Percentiles rank a stretch among this genome's conserved stretches.
phyloP scores from a whole-genome alignment of 2,113 vertebrate species.

The Pipra filicauda region DNA sequence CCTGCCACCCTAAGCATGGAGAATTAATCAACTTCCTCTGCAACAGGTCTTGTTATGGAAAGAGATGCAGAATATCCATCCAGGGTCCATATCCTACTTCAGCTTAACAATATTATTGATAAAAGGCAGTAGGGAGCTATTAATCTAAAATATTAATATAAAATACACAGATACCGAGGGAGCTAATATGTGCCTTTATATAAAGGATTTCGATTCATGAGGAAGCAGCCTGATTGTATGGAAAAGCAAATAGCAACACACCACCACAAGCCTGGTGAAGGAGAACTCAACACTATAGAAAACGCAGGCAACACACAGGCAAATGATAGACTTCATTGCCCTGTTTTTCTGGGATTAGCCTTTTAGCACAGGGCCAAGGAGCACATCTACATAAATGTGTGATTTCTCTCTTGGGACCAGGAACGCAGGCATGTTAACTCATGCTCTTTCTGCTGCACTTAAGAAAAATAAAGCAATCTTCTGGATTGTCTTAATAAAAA shows the following conservation, averaged over 20 bases:
- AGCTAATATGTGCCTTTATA: not conserved
- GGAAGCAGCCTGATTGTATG: not conserved
- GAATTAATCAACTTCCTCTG: not conserved
- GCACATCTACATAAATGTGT: not conserved
- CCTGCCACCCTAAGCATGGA: not conserved
- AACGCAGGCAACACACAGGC: not conserved
- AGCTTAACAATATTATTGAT: not conserved
- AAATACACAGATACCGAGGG: not conserved
- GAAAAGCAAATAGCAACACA: not conserved
- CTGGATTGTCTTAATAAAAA: not conserved
- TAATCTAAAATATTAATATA: not conserved
- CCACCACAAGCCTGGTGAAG: not conserved
- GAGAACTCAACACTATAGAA: not conserved
- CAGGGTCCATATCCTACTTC: not conserved
- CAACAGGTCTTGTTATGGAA: not conserved
- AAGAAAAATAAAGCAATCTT: conserved; percentile 26
- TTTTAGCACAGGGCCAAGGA: not conserved
- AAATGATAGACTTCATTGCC: not conserved
- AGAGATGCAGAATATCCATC: not conserved
- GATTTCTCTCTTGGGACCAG: not conserved
- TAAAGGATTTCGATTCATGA: not conserved
- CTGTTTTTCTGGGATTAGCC: not conserved
- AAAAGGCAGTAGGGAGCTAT: not conserved
- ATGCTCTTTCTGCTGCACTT: not conserved
- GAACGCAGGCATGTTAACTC: not conserved